phyloP scores from a whole-genome alignment of 2,888 invertebrate genomes.

The Microplitis manilae region DNA sequence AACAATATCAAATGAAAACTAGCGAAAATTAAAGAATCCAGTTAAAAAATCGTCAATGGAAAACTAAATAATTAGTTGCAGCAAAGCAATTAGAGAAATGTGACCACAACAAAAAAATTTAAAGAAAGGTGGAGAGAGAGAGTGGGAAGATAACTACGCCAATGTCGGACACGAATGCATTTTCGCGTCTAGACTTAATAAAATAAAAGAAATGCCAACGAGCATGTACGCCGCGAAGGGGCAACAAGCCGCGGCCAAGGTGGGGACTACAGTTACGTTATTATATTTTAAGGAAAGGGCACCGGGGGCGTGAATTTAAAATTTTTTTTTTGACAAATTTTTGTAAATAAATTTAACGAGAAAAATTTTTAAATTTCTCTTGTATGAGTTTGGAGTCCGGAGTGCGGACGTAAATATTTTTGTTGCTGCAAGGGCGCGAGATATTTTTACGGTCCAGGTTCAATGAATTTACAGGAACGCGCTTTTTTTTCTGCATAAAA shows the following conservation, averaged over 20 bases:
- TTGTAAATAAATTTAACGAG: no score
- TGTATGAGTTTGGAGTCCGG: not conserved
- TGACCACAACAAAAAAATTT: no score
- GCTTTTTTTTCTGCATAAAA: constrained; percentile 21
- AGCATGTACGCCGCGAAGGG: constrained; percentile 48
- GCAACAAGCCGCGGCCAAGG: constrained; percentile 20
- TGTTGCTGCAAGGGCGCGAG: constrained; percentile 52
- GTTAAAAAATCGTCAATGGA: no score
- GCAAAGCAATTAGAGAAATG: no score
- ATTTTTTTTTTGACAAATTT: no score
- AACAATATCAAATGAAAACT: no score
- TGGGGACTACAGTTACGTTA: constrained; percentile 1
- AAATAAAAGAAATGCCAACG: constrained; percentile 68
- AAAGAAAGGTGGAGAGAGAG: constrained; percentile 34
- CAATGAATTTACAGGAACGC: constrained; percentile 62
- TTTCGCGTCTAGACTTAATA: constrained; percentile 71
- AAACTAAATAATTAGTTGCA: no score
- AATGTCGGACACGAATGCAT: constrained; percentile 68
- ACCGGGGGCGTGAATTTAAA: not conserved
- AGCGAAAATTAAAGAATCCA: no score
- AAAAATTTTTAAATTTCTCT: no score
- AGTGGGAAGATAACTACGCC: constrained; percentile 59
- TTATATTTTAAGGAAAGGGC: not conserved
- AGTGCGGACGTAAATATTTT: constrained; percentile 47
- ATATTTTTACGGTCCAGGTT: constrained; percentile 64